Evolutionary conservation across 2,888 invertebrate species (phyloP), one percentile per base, ranked within the genome.

Genomic region (Tipula vernalis): DNA sequence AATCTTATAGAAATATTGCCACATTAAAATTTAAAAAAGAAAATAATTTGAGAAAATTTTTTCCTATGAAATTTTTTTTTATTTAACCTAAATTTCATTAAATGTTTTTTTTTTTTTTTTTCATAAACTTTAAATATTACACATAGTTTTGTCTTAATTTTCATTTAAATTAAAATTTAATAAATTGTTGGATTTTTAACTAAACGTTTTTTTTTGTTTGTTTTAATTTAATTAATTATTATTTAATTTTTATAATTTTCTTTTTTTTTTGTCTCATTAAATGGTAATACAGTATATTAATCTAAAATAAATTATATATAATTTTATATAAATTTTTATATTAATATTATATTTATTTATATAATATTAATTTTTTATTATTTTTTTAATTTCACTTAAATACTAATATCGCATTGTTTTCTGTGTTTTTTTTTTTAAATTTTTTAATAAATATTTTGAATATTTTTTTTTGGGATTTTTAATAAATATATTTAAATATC

Each of bases 81-180:
- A 71, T 71, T 71, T 71, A 71, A 71, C 71, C 71, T 71, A 71
- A 71, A 71, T 71, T 71, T 71, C 71, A 71, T 71, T 71, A 71
- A 71, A 71, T 71, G 71, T 71, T 71, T 71, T 71, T 15, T 57
- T 71, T 71, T 71, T 71, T 15, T 57, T 28, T 28, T 57, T 8
- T 71, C 71, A 71, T 71, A 71, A 71, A 71, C 71, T 71, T 71
- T 71, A 71, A 71, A 71, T 71, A 71, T 71, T 71, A 71, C 71
- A 71, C 71, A 71, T 71, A 71, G 28, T 71, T 71, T 71, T 71
- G 10, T 28, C 10, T 71, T 71, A 71, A 57, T 15, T 15, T 57
- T 57, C 51, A 57, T 57, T 57, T 57, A 71, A 71, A 71, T 71
- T 71, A 71, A 71, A 71, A 28, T 71, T 71, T 71, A 71, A 71